Conservation (phyloP, 2,888 invertebrate species). For the Neoascia interrupta region DNA sequence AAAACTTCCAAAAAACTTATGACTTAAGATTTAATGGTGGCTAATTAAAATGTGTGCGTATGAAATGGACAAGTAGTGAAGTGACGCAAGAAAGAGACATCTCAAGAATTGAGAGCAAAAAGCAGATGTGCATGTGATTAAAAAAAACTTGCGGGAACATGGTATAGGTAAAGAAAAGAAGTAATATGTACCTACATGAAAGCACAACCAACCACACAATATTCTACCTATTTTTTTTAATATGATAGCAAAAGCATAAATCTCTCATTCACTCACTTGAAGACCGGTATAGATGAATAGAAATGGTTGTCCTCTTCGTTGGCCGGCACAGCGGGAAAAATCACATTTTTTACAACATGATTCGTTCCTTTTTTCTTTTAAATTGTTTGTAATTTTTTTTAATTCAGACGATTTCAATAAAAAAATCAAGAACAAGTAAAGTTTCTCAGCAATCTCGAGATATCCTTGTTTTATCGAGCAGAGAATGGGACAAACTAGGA, state of each 20-base stretch:
- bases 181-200: background rate
- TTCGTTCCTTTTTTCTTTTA: background rate
- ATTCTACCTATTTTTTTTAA: too few species aligned
- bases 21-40: too few species aligned
- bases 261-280: conserved; percentile 29
- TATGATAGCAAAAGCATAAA: background rate
- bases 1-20: too few species aligned
- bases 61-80: background rate
- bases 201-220: too few species aligned
- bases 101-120: background rate
- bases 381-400: too few species aligned
- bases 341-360: conserved; percentile 5
- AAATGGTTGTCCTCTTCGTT: conserved; percentile 16
- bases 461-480: too few species aligned
- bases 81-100: background rate
- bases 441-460: too few species aligned
- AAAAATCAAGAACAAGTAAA: too few species aligned
- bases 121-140: conserved; percentile 7
- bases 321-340: conserved; percentile 17
- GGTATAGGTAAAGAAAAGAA: conserved; percentile 9
- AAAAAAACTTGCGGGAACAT: too few species aligned
- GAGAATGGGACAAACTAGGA: too few species aligned
- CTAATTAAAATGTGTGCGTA: too few species aligned
- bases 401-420: background rate
- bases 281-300: conserved; percentile 19